Percentiles rank a stretch among this genome's conserved stretches.
phyloP scores from a whole-genome alignment of 2,113 vertebrate genomes.

The Salvelinus sp. region DNA sequence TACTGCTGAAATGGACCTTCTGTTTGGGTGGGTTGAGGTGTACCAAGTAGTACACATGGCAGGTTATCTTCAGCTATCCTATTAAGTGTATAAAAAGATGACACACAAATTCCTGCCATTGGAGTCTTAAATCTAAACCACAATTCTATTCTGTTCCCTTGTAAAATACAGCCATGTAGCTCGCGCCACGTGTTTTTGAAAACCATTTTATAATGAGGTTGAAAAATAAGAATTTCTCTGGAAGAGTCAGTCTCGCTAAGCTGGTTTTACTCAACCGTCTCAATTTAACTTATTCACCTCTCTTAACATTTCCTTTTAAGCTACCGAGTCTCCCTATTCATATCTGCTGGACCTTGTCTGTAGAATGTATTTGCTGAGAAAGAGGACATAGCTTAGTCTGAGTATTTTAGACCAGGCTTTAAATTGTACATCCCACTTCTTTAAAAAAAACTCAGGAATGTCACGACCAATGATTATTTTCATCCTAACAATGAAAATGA shows the following conservation, averaged over 20 bases:
- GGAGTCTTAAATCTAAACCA: not conserved
- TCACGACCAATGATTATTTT: constrained; percentile 63
- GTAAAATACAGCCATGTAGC: constrained; percentile 7
- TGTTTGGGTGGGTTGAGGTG: not conserved
- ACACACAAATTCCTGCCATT: constrained; percentile 38
- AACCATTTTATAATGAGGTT: constrained; percentile 9
- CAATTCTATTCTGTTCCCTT: constrained; percentile 14
- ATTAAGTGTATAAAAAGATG: constrained; percentile 32
- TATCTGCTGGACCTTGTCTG: constrained; percentile 40
- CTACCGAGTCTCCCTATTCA: constrained; percentile 19
- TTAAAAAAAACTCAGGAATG: constrained; percentile 69
- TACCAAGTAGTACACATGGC: not conserved
- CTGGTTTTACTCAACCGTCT: constrained; percentile 46
- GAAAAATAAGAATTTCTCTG: not conserved
- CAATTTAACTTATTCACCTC: constrained; percentile 12
- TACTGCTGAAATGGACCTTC: not conserved
- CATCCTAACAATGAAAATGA: constrained; percentile 31
- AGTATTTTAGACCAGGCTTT: constrained; percentile 32
- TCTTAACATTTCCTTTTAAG: constrained; percentile 16
- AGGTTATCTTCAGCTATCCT: not conserved
- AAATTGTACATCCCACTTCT: constrained; percentile 47
- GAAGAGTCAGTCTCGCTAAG: not conserved
- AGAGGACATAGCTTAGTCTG: constrained; percentile 7
- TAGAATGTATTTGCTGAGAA: constrained; percentile 43
- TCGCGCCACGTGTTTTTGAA: constrained; percentile 49